These are phyloP conservation scores for Capitulum mitella DNA, from an alignment of 2,888 invertebrate genomes.

Conservation along the genomic window DNA sequence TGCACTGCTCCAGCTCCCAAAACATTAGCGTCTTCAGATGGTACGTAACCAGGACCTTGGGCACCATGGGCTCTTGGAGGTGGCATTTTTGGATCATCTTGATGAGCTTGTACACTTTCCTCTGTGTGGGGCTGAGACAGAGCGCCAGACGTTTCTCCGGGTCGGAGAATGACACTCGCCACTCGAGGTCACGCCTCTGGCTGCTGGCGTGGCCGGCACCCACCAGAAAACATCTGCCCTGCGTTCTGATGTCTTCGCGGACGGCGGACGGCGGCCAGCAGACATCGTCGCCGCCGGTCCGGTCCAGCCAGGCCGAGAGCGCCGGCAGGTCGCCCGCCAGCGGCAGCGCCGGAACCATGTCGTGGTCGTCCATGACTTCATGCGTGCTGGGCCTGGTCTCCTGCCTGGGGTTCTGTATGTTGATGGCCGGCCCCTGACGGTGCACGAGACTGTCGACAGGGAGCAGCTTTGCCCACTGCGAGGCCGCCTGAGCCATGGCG, in stretches of 20 bases:
- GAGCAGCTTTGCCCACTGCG: no score
- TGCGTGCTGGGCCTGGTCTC: neutral
- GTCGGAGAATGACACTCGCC: neutral
- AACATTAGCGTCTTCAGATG: constrained; percentile 12
- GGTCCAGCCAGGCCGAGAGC: neutral
- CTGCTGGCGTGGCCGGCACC: constrained; percentile 2
- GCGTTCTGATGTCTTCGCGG: neutral
- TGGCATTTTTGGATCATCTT: neutral
- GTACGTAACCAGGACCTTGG: constrained; percentile 3
- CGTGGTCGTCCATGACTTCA: neutral
- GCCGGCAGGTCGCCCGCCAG: neutral
- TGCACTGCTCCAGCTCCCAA: neutral
- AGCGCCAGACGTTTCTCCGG: neutral
- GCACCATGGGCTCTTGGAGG: constrained; percentile 12
- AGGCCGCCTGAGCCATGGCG: neutral
- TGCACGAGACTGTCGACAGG: neutral
- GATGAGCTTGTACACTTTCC: neutral
- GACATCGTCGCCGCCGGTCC: neutral
- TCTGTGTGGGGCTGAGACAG: neutral
- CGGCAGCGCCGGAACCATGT: neutral
- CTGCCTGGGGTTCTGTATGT: neutral
- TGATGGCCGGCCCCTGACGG: neutral
- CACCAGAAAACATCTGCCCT: neutral
- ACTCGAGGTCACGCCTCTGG: neutral
- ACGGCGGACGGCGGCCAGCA: neutral